These are phyloP conservation scores for Drosophila hamatofila DNA, from an alignment of 2,888 invertebrate genomes.

Conservation along the genomic window DNA sequence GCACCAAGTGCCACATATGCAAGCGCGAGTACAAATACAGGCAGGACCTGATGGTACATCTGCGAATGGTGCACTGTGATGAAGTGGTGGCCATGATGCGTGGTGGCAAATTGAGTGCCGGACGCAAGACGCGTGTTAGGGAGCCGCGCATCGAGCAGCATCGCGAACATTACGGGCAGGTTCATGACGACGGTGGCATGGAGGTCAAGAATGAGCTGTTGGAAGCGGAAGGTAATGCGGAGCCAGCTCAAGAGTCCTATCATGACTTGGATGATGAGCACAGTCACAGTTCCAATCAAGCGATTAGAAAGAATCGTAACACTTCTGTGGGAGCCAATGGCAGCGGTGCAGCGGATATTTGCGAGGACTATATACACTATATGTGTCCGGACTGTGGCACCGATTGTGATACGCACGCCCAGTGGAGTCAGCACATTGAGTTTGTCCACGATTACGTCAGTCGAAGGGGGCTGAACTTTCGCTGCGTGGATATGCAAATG, in stretches of 20 bases:
- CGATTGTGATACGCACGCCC: conserved; percentile 76
- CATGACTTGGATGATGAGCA: conserved; percentile 53
- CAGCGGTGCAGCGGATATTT: conserved; percentile 51
- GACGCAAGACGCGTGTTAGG: conserved; percentile 68
- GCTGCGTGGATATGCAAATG: conserved; percentile 72
- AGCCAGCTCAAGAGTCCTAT: conserved; percentile 22
- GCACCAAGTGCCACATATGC: conserved; percentile 80
- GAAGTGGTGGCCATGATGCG: conserved; percentile 75
- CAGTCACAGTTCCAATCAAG: conserved; percentile 38
- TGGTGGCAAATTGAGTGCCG: conserved; percentile 52
- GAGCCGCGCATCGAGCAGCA: conserved; percentile 61
- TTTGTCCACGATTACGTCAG: conserved; percentile 80
- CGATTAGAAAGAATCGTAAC: conserved; percentile 26
- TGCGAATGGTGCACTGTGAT: conserved; percentile 79
- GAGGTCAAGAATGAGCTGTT: conserved; percentile 70
- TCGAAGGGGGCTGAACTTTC: conserved; percentile 76
- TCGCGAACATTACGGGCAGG: not conserved
- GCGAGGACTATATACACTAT: conserved; percentile 80
- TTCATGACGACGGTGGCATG: conserved; percentile 51
- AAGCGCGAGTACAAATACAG: conserved; percentile 82
- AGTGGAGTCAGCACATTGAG: conserved; percentile 82
- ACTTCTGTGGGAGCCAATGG: conserved; percentile 10
- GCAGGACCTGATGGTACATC: conserved; percentile 82
- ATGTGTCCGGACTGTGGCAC: conserved; percentile 80
- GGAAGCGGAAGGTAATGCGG: conserved; percentile 43